Conservation (phyloP, 1,140 invertebrate species). For the Mya arenaria region DNA sequence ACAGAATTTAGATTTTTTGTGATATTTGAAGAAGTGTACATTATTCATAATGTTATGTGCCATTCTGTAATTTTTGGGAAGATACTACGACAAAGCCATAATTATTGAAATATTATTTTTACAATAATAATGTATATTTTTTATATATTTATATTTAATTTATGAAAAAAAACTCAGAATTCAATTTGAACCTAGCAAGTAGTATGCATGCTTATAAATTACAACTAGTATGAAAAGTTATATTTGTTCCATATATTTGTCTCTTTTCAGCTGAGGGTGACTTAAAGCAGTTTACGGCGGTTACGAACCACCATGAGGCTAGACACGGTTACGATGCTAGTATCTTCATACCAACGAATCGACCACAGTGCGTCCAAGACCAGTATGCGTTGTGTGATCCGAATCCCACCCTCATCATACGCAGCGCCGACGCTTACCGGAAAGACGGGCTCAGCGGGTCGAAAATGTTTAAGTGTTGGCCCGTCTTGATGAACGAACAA, state of each 20-base stretch:
- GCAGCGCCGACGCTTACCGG: conserved; percentile 70
- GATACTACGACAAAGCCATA: too few relatives aligned
- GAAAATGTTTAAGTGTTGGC: conserved; percentile 74
- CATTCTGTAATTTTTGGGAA: too few relatives aligned
- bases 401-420: conserved; percentile 68
- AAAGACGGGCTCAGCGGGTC: conserved; percentile 73
- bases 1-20: too few relatives aligned
- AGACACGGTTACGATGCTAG: conserved; percentile 72
- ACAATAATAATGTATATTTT: too few relatives aligned
- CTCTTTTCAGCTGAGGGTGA: conserved; percentile 72
- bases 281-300: conserved; percentile 68
- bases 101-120: too few relatives aligned
- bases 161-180: too few relatives aligned
- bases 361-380: conserved; percentile 72
- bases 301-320: conserved; percentile 68
- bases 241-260: conserved; percentile 42
- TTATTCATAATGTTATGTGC: too few relatives aligned
- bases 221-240: too few relatives aligned
- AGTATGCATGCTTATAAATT: too few relatives aligned
- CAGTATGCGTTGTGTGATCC: conserved; percentile 68
- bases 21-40: too few relatives aligned
- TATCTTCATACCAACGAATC: conserved; percentile 68
- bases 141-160: too few relatives aligned
- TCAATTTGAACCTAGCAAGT: too few relatives aligned
- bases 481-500: conserved; percentile 71